Evolutionary conservation across 2,888 invertebrate species (phyloP), one percentile per base, ranked within the genome.

Genomic region (Spodoptera exigua): DNA sequence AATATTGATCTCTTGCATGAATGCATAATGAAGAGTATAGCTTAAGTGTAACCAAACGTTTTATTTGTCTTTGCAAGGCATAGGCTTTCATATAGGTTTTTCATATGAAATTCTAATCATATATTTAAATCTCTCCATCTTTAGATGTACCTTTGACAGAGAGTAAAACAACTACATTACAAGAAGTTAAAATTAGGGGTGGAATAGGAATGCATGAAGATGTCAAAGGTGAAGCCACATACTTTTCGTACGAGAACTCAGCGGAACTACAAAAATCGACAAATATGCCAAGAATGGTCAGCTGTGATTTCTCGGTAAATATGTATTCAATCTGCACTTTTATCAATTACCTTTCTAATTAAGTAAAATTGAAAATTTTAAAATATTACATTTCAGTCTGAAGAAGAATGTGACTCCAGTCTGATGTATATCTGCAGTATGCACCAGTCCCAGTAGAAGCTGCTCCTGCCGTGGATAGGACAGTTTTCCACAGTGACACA

Each of bases 251-350:
- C 16, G 76, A 86, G 4, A 86, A 86, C 12, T 56, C 79, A 0
- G 90, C 91, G 16, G 91, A 91, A 63, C 75, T 91, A 2, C 61
- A 80, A 7, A 87, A 85, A 1, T 85, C 88, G 0, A 77, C 80
- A 7, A 87, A 88, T n/a, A 65, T 87, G 52, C 79, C 84, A n/a
- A 87, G 89, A 16, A 69, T 84, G 0, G 7, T 18, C n/a, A 49
- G 51, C 16, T 61, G 55, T 10, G 40, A 35, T 4, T n/a, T 12
- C 10, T 21, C 57, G 73, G 61, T 65, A 51, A 64, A 10, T 40
- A 45, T 44, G 9, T 4, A 7, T 27, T 27, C 27, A 27, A 27
- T 27, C 27, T 27, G 27, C 27, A 27, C 9, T 27, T 27, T 27
- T 9, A 5, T 27, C 27, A 7, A 27, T 27, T 27, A 27, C 9